Percentiles rank a stretch among this genome's conserved stretches.
These are phyloP conservation scores for Apotomis turbidana DNA, from an alignment of 2,888 invertebrate species.

Conservation along the genomic window DNA sequence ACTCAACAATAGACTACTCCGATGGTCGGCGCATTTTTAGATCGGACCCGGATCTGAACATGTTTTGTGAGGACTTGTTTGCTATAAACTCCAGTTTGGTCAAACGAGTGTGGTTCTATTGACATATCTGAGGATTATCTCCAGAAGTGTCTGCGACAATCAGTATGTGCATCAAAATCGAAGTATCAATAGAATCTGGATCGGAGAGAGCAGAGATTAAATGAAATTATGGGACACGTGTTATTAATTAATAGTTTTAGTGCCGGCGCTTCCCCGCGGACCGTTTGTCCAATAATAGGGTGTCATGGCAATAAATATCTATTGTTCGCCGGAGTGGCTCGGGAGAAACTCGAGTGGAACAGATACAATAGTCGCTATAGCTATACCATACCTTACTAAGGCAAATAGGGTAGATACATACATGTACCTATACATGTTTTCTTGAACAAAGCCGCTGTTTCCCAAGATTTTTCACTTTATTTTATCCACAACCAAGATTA, in stretches of 20 bases:
- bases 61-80: neutral
- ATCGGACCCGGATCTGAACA: no score
- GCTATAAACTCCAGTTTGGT: neutral
- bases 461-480: no score
- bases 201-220: neutral
- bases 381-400: no score
- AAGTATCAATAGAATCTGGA: neutral
- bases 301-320: neutral
- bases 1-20: no score
- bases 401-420: no score
- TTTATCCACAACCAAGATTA: no score
- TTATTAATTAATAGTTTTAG: constrained; percentile 5
- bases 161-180: neutral
- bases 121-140: neutral
- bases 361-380: neutral
- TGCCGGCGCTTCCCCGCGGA: neutral
- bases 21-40: no score
- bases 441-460: no score
- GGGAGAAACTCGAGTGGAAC: neutral
- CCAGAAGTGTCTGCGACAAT: neutral
- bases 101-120: neutral
- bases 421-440: no score
- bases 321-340: neutral
- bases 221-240: neutral
- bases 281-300: neutral